A percentile compares a stretch with the other conserved stretches of the same genome.
These are phyloP conservation scores for Brachionus calyciflorus DNA, from an alignment of 1,140 invertebrate genomes.

Conservation along the genomic window DNA sequence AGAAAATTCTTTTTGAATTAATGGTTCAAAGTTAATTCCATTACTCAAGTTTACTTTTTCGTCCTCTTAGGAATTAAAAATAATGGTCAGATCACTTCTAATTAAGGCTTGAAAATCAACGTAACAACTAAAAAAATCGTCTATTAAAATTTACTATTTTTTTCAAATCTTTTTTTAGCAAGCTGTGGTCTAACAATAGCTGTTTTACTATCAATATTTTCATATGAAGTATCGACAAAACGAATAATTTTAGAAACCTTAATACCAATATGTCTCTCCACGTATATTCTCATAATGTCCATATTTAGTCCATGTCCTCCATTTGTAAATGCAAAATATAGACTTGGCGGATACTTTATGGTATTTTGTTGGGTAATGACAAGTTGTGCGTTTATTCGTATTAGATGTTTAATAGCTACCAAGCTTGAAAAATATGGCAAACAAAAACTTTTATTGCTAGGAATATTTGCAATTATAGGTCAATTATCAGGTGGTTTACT, in stretches of 20 bases:
- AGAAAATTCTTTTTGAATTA: too few relatives aligned
- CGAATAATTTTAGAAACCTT: constrained; percentile 3
- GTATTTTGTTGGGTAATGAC: constrained; percentile 32
- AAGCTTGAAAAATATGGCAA: constrained; percentile 33
- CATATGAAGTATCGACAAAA: constrained; percentile 13
- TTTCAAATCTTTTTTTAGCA: not conserved
- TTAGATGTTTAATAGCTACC: constrained; percentile 34
- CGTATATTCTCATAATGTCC: not conserved
- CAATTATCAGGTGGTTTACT: constrained; percentile 30
- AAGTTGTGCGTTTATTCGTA: constrained; percentile 1
- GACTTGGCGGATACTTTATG: not conserved
- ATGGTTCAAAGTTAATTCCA: too few relatives aligned
- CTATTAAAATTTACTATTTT: not conserved
- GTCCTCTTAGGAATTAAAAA: too few relatives aligned
- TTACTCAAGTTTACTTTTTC: too few relatives aligned
- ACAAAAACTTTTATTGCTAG: not conserved
- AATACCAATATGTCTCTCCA: not conserved
- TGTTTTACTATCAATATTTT: constrained; percentile 29
- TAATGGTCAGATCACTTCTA: too few relatives aligned
- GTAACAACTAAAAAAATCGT: not conserved
- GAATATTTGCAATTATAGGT: constrained; percentile 23
- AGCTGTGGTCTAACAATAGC: constrained; percentile 32
- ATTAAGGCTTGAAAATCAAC: not conserved
- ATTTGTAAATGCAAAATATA: not conserved
- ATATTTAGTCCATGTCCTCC: constrained; percentile 23